Conservation (phyloP, 2,113 vertebrate species). For the Cyprinodon brontotheroides region DNA sequence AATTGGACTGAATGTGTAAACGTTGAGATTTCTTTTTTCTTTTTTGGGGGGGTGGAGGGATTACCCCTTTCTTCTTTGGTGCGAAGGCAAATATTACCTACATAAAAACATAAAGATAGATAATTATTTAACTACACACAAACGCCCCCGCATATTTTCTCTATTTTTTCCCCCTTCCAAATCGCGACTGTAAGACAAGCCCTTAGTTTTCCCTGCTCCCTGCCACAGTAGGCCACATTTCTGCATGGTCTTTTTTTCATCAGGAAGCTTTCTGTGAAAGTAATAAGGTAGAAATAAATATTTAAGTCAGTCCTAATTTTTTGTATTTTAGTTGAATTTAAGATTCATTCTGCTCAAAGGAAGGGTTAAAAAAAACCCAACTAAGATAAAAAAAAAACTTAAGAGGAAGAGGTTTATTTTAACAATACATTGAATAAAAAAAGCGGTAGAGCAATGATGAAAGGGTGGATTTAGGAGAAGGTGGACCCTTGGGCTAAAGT, state of each 20-base stretch:
- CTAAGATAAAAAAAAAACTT: neutral
- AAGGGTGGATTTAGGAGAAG: neutral
- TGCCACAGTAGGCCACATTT: too few relatives aligned
- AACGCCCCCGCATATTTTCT: too few relatives aligned
- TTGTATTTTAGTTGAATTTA: neutral
- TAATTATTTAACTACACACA: too few relatives aligned
- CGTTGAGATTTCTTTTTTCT: slow-evolving; percentile 24
- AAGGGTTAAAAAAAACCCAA: neutral
- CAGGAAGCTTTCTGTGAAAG: neutral
- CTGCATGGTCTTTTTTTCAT: neutral
- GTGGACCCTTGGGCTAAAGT: neutral
- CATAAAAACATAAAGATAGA: too few relatives aligned
- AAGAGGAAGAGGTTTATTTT: neutral
- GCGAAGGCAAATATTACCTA: too few relatives aligned
- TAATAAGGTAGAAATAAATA: too few relatives aligned
- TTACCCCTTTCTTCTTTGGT: too few relatives aligned
- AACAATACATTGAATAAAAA: neutral
- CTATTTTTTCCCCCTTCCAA: too few relatives aligned
- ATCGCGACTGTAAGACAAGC: too few relatives aligned
- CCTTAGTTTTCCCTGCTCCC: too few relatives aligned
- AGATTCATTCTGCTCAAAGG: neutral
- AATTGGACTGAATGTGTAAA: slow-evolving; percentile 56
- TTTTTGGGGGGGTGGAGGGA: slow-evolving; percentile 3
- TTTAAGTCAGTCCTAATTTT: neutral
- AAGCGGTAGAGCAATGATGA: neutral